A percentile compares a stretch with the other conserved stretches of the same genome.
Conservation (phyloP, 2,888 invertebrate genomes). For the Leptopilina syphax region DNA sequence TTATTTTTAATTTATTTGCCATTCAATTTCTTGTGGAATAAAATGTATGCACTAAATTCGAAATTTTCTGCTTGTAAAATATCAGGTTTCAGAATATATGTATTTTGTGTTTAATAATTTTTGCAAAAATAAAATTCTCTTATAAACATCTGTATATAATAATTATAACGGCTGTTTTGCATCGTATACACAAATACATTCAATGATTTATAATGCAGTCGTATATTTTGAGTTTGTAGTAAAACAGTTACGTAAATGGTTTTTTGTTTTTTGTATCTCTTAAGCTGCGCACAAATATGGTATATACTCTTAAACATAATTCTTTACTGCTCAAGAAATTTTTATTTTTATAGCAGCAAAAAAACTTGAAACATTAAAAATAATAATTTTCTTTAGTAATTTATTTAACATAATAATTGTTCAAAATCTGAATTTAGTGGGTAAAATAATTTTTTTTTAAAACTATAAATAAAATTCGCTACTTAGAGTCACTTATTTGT, state of each 20-base stretch:
- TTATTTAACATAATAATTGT: no score
- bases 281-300: not conserved
- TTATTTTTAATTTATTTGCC: no score
- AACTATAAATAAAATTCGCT: no score
- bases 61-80: no score
- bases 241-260: slow-evolving; percentile 20
- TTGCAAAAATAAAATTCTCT: not conserved
- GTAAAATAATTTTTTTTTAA: no score
- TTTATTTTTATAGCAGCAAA: not conserved
- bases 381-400: no score
- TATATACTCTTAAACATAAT: not conserved
- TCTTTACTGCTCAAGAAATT: not conserved
- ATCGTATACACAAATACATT: not conserved
- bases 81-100: no score
- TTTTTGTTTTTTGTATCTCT: not conserved
- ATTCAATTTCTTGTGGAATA: no score
- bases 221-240: not conserved
- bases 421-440: no score
- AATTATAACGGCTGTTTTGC: slow-evolving; percentile 19
- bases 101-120: not conserved
- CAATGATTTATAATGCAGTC: not conserved
- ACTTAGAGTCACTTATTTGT: no score
- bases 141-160: not conserved
- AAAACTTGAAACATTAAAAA: not conserved
- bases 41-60: no score